Percentiles rank a stretch among this genome's conserved stretches.
phyloP scores from a whole-genome alignment of 1,140 invertebrate species.

The Drosophila equinoxialis region DNA sequence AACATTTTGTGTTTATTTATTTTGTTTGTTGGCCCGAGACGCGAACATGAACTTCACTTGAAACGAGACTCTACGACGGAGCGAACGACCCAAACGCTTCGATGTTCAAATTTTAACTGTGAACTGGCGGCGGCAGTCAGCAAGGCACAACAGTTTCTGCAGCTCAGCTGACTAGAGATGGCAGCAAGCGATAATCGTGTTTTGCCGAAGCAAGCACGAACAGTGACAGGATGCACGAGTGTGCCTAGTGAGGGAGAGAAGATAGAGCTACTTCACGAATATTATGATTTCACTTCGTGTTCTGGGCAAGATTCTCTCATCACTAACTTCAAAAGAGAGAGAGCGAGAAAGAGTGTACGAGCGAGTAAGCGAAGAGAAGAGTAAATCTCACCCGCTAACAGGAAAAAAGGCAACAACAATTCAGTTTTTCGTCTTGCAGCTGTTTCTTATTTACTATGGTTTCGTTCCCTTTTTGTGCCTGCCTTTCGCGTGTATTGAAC shows the following conservation, averaged over 20 bases:
- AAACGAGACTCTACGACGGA: constrained; percentile 19
- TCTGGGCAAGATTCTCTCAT: not conserved
- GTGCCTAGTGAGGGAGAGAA: too few species aligned
- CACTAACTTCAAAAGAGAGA: constrained; percentile 1
- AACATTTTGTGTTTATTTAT: constrained; percentile 9
- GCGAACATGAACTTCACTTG: constrained; percentile 14
- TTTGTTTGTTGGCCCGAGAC: constrained; percentile 8
- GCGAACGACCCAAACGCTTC: constrained; percentile 60
- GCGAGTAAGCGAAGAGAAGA: too few species aligned
- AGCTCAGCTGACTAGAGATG: constrained; percentile 34
- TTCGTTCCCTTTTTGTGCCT: constrained; percentile 59
- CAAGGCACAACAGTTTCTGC: too few species aligned
- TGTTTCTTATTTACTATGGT: constrained; percentile 80
- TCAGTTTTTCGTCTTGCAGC: constrained; percentile 55
- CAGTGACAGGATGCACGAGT: not conserved
- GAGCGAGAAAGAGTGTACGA: constrained; percentile 13
- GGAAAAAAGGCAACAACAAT: constrained; percentile 23
- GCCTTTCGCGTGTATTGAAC: constrained; percentile 69
- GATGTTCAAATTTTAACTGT: constrained; percentile 69
- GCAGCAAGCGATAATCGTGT: not conserved
- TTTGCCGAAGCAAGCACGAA: not conserved
- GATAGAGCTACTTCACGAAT: too few species aligned
- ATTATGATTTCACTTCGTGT: not conserved
- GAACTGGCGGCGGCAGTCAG: too few species aligned
- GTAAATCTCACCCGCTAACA: constrained; percentile 18